These are phyloP conservation scores for Rhizomys pruinosus DNA, from an alignment of 2,113 vertebrate genomes.

Conservation along the genomic window DNA sequence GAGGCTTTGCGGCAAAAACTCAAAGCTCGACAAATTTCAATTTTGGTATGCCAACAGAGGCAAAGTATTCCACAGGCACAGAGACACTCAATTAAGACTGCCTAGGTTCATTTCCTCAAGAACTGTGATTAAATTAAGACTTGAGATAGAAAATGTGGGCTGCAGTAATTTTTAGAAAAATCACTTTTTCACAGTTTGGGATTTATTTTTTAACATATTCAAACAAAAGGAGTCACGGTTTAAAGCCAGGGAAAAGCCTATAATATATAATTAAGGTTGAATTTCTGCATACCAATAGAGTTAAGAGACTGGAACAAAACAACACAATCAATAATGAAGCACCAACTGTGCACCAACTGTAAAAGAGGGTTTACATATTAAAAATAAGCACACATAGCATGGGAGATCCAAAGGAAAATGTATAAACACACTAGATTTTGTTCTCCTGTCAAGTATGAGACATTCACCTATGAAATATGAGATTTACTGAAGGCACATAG, in stretches of 20 bases:
- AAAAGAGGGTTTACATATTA: conserved; percentile 35
- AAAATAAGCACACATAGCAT: conserved; percentile 25
- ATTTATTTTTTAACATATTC: conserved; percentile 63
- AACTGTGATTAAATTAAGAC: conserved; percentile 76
- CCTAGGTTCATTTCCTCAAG: conserved; percentile 67
- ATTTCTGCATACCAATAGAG: conserved; percentile 42
- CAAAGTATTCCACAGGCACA: conserved; percentile 54
- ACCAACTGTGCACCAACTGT: not conserved
- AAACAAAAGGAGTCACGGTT: conserved; percentile 69
- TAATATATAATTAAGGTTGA: conserved; percentile 59
- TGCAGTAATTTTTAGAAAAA: conserved; percentile 65
- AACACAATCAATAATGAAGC: not conserved
- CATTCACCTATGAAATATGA: not conserved
- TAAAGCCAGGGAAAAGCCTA: conserved; percentile 58
- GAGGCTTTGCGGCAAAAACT: conserved; percentile 39
- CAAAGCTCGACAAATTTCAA: conserved; percentile 67
- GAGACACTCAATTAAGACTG: conserved; percentile 61
- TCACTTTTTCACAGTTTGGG: conserved; percentile 66
- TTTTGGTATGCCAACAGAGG: conserved; percentile 53
- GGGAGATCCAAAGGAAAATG: not conserved
- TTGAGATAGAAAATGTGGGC: conserved; percentile 51
- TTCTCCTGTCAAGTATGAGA: conserved; percentile 50
- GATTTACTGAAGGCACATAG: not conserved
- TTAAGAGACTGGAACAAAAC: conserved; percentile 58
- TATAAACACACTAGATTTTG: conserved; percentile 29